Base-by-base conservation (phyloP, 2,888 invertebrate species). In the Morpho deidamia region DNA sequence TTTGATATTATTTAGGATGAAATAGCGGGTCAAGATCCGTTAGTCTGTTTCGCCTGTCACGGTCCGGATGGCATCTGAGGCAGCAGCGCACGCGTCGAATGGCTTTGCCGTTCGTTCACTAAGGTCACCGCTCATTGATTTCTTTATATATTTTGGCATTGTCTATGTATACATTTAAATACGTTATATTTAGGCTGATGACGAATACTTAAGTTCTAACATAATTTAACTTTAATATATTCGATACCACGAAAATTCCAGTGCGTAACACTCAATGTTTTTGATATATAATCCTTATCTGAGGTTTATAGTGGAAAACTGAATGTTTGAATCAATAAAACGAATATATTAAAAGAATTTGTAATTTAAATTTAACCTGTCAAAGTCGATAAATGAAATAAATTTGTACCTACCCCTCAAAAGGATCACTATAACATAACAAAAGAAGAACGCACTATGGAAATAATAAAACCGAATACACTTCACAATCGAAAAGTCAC, bases 31-130 rank as follows among this genome's bases (percentile, higher is more conserved):
- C 66, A 65, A 64, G 63, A 65, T 63, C 70, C 67, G 68, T 67
- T 66, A 67, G 52, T 51, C 52, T 46, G 51, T 59, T 54, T 69
- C 62, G 63, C 52, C 59, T 61, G 76, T 78, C 74, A 77, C 76
- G 78, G 70, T 67, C 68, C 63, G 65, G 66, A 72, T 74, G 72
- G 63, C 65, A 69, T 65, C 66, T 56, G 52, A 64, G 58, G 48
- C 56, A 57, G 62, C 56, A 67, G 71, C 74, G 80, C 81, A 70
- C 70, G 72, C 74, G 78, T 61, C 78, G 76, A 74, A 73, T 78
- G 76, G 75, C 74, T 61, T 69, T 40, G 60, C 58, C 53, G 51
- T 59, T 61, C 56, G 47, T 64, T 61, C 61, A 58, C 65, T 65
- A 70, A 67, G 65, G 62, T 63, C 64, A 60, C 56, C 49, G 51